Conservation (phyloP, 2,113 vertebrate species). For the Zeus faber region DNA sequence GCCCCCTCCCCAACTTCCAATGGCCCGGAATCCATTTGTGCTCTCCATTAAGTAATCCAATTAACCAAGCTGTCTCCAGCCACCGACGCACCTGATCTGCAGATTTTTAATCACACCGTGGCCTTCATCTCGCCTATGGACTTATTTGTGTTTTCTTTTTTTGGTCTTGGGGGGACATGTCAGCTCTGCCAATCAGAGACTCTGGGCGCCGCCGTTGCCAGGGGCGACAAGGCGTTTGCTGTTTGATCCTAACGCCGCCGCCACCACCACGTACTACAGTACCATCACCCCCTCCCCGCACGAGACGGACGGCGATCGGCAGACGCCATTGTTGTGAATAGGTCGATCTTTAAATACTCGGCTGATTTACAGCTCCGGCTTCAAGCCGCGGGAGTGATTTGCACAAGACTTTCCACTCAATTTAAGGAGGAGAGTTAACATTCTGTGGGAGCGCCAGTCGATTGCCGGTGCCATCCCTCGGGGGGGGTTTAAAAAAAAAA, state of each 20-base stretch:
- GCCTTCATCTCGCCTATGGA: slow-evolving; percentile 1
- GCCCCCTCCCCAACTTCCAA: slow-evolving; percentile 33
- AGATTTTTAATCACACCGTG: slow-evolving; percentile 21
- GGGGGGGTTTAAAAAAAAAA: too few relatives aligned
- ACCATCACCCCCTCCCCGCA: not conserved
- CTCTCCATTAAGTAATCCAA: slow-evolving; percentile 43
- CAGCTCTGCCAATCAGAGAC: too few relatives aligned
- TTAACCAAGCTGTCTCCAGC: slow-evolving; percentile 16
- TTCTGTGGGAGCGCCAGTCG: not conserved
- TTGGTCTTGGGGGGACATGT: too few relatives aligned
- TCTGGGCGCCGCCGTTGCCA: too few relatives aligned
- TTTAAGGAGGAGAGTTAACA: not conserved
- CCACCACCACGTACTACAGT: too few relatives aligned
- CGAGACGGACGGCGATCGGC: not conserved
- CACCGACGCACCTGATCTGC: slow-evolving; percentile 10
- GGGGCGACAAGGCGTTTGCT: too few relatives aligned
- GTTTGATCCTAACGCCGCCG: too few relatives aligned
- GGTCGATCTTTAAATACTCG: slow-evolving; percentile 3
- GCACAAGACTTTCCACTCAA: too few relatives aligned
- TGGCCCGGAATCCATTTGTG: slow-evolving; percentile 43
- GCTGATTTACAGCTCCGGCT: too few relatives aligned
- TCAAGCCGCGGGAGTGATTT: too few relatives aligned
- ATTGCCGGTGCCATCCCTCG: not conserved
- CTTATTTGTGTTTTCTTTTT: slow-evolving; percentile 1
- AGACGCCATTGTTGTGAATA: not conserved